Percentiles rank a stretch among this genome's conserved stretches.
phyloP scores from a whole-genome alignment of 2,888 invertebrate genomes.

The Nephrocerus scutellatus region DNA sequence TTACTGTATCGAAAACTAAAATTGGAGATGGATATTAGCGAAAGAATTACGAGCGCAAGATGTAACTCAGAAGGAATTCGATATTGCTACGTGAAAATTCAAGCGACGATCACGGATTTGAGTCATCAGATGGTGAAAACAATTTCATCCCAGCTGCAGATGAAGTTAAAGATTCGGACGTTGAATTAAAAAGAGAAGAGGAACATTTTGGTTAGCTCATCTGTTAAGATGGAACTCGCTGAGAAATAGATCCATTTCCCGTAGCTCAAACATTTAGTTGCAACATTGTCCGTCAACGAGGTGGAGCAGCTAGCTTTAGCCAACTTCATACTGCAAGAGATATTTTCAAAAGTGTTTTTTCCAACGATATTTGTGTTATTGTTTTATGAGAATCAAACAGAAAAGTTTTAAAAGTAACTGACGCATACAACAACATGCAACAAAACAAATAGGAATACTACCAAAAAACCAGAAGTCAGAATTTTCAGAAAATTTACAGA shows the following conservation, averaged over 20 bases:
- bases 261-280: background rate
- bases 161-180: too few relatives aligned
- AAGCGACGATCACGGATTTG: too few relatives aligned
- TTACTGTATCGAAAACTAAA: too few relatives aligned
- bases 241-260: slow-evolving; percentile 4
- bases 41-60: too few relatives aligned
- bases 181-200: too few relatives aligned
- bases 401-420: background rate
- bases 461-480: background rate
- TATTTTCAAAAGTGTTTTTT: slow-evolving; percentile 1
- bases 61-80: too few relatives aligned
- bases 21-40: too few relatives aligned
- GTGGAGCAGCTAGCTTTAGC: slow-evolving; percentile 1
- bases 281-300: slow-evolving; percentile 1
- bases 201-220: too few relatives aligned
- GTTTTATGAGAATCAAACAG: slow-evolving; percentile 1
- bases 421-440: slow-evolving; percentile 1
- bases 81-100: too few relatives aligned
- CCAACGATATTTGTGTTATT: background rate
- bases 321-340: background rate
- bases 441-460: background rate
- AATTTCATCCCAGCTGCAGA: too few relatives aligned
- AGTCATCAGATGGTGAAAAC: too few relatives aligned
- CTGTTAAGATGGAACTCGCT: too few relatives aligned
- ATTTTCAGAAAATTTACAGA: slow-evolving; percentile 2